Conservation (phyloP, 1,140 invertebrate species). For the Drosophila azteca region DNA sequence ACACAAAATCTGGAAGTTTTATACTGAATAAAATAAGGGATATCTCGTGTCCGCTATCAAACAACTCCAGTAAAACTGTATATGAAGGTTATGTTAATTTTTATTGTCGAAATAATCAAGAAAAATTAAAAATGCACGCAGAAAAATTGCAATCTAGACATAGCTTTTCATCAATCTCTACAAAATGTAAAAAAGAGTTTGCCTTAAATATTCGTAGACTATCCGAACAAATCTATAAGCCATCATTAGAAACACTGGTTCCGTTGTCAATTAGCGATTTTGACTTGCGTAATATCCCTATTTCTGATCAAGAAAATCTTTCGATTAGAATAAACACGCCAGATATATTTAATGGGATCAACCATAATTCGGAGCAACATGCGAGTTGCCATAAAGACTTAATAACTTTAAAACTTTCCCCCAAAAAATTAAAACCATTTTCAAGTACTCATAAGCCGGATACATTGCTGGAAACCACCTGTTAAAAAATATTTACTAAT, state of each 20-base stretch:
- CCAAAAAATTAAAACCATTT: slow-evolving; percentile 54
- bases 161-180: slow-evolving; percentile 71
- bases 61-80: slow-evolving; percentile 32
- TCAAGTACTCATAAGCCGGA: slow-evolving; percentile 60
- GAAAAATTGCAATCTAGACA: slow-evolving; percentile 66
- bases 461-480: slow-evolving; percentile 76
- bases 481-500: slow-evolving; percentile 64
- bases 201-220: slow-evolving; percentile 75
- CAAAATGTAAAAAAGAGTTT: slow-evolving; percentile 66
- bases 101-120: slow-evolving; percentile 24
- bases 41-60: slow-evolving; percentile 48
- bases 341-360: slow-evolving; percentile 25
- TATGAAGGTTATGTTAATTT: slow-evolving; percentile 36
- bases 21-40: slow-evolving; percentile 63
- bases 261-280: slow-evolving; percentile 56
- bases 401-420: slow-evolving; percentile 21
- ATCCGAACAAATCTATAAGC: slow-evolving; percentile 71
- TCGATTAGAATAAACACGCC: neutral
- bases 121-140: slow-evolving; percentile 14
- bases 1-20: slow-evolving; percentile 62
- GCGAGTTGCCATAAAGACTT: slow-evolving; percentile 25
- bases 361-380: slow-evolving; percentile 32
- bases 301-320: slow-evolving; percentile 8
- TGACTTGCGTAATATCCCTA: slow-evolving; percentile 46
- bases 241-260: slow-evolving; percentile 30